Percentiles rank a stretch among this genome's conserved stretches.
These are phyloP conservation scores for Poeciliopsis infans DNA, from an alignment of 2,797 vertebrate species.

Conservation along the genomic window DNA sequence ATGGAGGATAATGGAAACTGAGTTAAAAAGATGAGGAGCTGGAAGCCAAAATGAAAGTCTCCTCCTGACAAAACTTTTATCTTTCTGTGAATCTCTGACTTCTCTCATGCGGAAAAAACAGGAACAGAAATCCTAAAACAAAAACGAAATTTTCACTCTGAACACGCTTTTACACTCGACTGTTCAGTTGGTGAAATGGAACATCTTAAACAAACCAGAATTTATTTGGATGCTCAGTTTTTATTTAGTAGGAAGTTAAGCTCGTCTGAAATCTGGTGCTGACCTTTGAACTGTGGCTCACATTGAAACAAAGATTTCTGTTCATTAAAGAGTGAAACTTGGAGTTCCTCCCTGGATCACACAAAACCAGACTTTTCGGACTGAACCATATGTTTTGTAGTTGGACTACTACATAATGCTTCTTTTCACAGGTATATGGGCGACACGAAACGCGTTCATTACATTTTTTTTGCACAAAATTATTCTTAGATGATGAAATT, in stretches of 20 bases:
- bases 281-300: not conserved
- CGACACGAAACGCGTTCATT: too few relatives aligned
- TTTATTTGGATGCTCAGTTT: not conserved
- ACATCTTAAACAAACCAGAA: not conserved
- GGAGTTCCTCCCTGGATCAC: not conserved
- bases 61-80: conserved; percentile 30
- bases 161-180: not conserved
- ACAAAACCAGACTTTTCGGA: too few relatives aligned
- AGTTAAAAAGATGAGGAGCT: conserved; percentile 10
- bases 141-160: not conserved
- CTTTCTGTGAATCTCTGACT: conserved; percentile 16
- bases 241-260: conserved; percentile 11
- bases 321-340: not conserved
- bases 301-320: not conserved
- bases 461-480: too few relatives aligned
- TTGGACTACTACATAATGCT: too few relatives aligned
- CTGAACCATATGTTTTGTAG: too few relatives aligned
- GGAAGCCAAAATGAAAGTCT: conserved; percentile 1
- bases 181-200: not conserved
- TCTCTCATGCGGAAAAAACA: conserved; percentile 3
- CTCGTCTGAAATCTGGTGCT: not conserved
- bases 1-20: too few relatives aligned
- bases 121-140: not conserved
- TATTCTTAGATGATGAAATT: too few relatives aligned
- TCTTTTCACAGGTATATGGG: too few relatives aligned